These are phyloP conservation scores for Patella pellucida DNA, from an alignment of 2,888 invertebrate species.

Conservation along the genomic window DNA sequence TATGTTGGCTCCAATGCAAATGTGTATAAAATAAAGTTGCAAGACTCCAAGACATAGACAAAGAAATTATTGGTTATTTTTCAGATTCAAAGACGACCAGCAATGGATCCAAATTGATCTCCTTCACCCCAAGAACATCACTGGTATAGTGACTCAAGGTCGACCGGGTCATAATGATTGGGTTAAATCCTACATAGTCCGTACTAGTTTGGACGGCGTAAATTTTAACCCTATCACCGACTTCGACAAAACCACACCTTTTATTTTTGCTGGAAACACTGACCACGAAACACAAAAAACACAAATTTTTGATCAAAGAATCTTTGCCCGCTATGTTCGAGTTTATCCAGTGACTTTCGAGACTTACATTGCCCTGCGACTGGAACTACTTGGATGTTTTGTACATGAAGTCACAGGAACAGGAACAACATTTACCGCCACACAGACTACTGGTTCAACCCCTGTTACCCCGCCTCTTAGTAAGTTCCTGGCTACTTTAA, in stretches of 20 bases:
- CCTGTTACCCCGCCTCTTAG: no score
- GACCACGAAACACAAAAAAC: slow-evolving; percentile 33
- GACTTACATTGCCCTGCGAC: slow-evolving; percentile 47
- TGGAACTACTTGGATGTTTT: slow-evolving; percentile 53
- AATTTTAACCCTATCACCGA: slow-evolving; percentile 32
- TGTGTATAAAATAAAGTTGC: no score
- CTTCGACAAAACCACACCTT: slow-evolving; percentile 14
- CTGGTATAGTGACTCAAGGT: slow-evolving; percentile 41
- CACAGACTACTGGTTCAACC: slow-evolving; percentile 12
- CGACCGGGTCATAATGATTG: slow-evolving; percentile 35
- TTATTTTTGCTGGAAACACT: slow-evolving; percentile 36
- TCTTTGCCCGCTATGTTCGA: slow-evolving; percentile 49
- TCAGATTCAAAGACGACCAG: not conserved
- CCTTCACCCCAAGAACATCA: slow-evolving; percentile 28
- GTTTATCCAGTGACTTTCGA: slow-evolving; percentile 55
- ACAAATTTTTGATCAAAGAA: slow-evolving; percentile 47
- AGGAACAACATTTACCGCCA: slow-evolving; percentile 4
- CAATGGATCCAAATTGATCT: slow-evolving; percentile 35
- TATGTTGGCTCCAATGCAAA: no score
- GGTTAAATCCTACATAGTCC: slow-evolving; percentile 40
- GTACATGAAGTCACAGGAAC: not conserved
- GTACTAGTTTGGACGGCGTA: slow-evolving; percentile 33
- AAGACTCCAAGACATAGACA: no score
- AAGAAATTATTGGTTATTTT: not conserved
- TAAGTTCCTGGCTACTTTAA: no score